Conservation (phyloP, 1,140 invertebrate genomes). For the Tetramorium parvispinum region DNA sequence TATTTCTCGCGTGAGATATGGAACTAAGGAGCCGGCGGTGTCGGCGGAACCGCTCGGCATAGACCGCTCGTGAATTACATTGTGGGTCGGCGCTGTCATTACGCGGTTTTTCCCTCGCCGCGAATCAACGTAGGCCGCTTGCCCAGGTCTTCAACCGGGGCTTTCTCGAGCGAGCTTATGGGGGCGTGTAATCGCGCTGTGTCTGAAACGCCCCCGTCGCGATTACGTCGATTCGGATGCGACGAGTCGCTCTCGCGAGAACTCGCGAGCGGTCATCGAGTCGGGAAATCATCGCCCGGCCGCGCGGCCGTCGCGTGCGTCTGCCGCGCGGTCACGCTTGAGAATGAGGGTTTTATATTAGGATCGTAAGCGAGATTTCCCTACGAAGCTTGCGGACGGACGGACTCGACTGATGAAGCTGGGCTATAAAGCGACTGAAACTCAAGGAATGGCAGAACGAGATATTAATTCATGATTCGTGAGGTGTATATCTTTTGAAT, state of each 20-base stretch:
- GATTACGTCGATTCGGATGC: constrained; percentile 68
- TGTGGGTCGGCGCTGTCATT: constrained; percentile 61
- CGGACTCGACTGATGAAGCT: background rate
- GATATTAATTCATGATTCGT: background rate
- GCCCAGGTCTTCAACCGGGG: background rate
- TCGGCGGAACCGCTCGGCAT: constrained; percentile 9
- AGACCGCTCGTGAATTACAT: constrained; percentile 62
- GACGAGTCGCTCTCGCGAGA: background rate
- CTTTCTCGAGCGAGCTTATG: constrained; percentile 4
- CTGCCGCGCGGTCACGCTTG: background rate
- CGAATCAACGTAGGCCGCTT: background rate
- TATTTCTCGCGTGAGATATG: constrained; percentile 71
- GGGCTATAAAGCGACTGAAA: background rate
- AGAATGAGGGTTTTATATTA: background rate
- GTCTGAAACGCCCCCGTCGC: constrained; percentile 56
- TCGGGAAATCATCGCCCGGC: constrained; percentile 60
- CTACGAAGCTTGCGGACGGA: background rate
- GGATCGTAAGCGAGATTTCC: background rate
- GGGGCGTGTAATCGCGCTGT: constrained; percentile 64
- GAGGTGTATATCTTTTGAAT: background rate
- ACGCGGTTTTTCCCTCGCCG: constrained; percentile 58
- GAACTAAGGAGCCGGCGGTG: constrained; percentile 56
- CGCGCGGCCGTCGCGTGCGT: constrained; percentile 29
- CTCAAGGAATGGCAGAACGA: background rate
- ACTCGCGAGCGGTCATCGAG: constrained; percentile 37